phyloP scores from a whole-genome alignment of 2,888 invertebrate genomes.

The Tenodera sinensis region DNA sequence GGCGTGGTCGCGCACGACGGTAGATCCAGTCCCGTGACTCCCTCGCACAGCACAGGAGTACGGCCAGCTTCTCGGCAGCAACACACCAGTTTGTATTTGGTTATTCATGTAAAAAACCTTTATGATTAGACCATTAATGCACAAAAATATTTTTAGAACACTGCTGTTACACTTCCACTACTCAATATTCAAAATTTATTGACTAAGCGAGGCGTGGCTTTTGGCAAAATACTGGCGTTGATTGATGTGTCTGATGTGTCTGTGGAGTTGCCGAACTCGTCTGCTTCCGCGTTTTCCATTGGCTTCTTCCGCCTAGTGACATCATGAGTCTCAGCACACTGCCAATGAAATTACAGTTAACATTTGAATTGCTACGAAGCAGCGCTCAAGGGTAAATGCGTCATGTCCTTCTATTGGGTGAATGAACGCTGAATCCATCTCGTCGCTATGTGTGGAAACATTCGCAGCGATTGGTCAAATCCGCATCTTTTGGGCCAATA shows the following conservation, averaged over 20 bases:
- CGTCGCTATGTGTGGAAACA: slow-evolving; percentile 28
- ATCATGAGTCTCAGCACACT: slow-evolving; percentile 33
- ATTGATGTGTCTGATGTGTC: slow-evolving; percentile 34
- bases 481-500: slow-evolving; percentile 22
- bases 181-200: slow-evolving; percentile 31
- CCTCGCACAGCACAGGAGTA: slow-evolving; percentile 13
- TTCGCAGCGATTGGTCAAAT: slow-evolving; percentile 21
- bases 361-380: slow-evolving; percentile 18
- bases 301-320: slow-evolving; percentile 35
- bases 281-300: slow-evolving; percentile 32
- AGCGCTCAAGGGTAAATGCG: slow-evolving; percentile 28
- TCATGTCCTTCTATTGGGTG: slow-evolving; percentile 33
- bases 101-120: background rate
- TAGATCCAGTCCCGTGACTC: slow-evolving; percentile 20
- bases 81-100: background rate
- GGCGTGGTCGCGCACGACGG: slow-evolving; percentile 30
- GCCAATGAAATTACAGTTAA: slow-evolving; percentile 35
- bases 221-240: slow-evolving; percentile 34
- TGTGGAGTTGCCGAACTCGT: slow-evolving; percentile 21
- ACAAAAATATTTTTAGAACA: slow-evolving; percentile 16
- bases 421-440: slow-evolving; percentile 30
- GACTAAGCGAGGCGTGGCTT: slow-evolving; percentile 34
- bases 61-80: background rate
- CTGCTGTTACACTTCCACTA: slow-evolving; percentile 19
- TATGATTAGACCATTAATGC: slow-evolving; percentile 3